Base-by-base conservation (phyloP, 2,797 vertebrate genomes). In the Enteromius viviparus region DNA sequence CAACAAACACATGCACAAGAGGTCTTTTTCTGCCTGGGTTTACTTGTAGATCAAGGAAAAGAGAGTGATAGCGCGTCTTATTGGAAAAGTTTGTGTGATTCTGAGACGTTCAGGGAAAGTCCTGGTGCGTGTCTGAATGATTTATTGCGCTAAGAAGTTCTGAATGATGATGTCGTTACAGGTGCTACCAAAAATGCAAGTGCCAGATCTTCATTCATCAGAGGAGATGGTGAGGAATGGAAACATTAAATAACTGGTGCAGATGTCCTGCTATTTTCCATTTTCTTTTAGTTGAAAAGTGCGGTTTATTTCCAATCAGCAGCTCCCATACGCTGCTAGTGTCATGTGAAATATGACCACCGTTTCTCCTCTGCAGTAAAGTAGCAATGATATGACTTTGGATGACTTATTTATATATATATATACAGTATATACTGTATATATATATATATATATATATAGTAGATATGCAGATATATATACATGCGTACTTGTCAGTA, bases 101-200 rank as follows among this genome's bases (percentile, higher is more conserved):
- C 85, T 84, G 19, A 65, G 32, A 10, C n/a, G 26, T 23, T 78
- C 29, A 17, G 26, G 77, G 76, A 34, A 65, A 66, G 60, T 49
- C 58, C 42, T 53, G 17, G 47, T 34, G 29, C 3, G 17, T 14
- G 29, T 70, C 11, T 6, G 12, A 60, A 34, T 53, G 68, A 81
- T 78, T 85, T 51, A 82, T 74, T 34, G 45, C 1, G 12, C 23
- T 32, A 32, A 47, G 69, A 64, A 71, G 80, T 70, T 49, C 80
- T 78, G 34, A 72, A 62, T 23, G 77, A 37, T 66, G 76, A 65
- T 74, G 85, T 84, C 45, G 58, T 68, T 60, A 82, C 75, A 81
- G 85, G 76, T 84, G 82, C 62, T 66, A 45, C 66, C 49, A 81
- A 32, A 71, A 34, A 71, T 66, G 37, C 23, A 37, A 65, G 75